Conservation (phyloP, 92 coral and sea anemone genomes). For the Parazoanthus darwini region DNA sequence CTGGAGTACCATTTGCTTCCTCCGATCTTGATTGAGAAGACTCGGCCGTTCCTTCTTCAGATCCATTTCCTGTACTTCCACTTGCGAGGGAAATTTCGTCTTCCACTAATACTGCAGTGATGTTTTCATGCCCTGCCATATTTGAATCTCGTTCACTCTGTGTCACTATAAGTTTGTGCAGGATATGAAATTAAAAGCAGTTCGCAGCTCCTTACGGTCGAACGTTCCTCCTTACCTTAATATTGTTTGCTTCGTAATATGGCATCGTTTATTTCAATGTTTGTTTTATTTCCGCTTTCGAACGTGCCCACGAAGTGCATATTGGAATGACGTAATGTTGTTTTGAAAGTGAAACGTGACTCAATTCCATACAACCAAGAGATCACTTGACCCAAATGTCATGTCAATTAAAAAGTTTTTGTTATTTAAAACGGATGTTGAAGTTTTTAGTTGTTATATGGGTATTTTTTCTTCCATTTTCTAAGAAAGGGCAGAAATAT, state of each 20-base stretch:
- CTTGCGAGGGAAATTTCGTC: not conserved
- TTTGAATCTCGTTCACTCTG: not conserved
- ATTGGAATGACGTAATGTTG: not conserved
- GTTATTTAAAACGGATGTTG: too few species aligned
- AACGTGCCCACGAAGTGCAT: not conserved
- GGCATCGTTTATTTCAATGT: not conserved
- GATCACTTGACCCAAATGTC: not conserved
- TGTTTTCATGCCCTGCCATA: not conserved
- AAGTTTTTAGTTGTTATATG: too few species aligned
- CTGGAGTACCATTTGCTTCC: not conserved
- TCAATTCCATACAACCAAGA: not conserved
- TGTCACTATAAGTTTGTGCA: not conserved
- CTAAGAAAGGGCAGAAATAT: too few species aligned
- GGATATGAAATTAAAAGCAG: not conserved
- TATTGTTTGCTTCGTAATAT: not conserved
- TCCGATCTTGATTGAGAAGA: not conserved
- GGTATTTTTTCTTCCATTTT: too few species aligned
- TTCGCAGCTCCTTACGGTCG: not conserved
- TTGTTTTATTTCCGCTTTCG: not conserved
- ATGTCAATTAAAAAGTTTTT: not conserved
- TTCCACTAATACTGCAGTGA: not conserved
- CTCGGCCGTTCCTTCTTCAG: not conserved
- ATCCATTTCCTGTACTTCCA: not conserved
- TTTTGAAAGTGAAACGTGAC: conserved; percentile 12
- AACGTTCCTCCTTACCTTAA: too few species aligned